Conservation (phyloP, 2,888 invertebrate species). For the Hemistola chrysoprasaria region DNA sequence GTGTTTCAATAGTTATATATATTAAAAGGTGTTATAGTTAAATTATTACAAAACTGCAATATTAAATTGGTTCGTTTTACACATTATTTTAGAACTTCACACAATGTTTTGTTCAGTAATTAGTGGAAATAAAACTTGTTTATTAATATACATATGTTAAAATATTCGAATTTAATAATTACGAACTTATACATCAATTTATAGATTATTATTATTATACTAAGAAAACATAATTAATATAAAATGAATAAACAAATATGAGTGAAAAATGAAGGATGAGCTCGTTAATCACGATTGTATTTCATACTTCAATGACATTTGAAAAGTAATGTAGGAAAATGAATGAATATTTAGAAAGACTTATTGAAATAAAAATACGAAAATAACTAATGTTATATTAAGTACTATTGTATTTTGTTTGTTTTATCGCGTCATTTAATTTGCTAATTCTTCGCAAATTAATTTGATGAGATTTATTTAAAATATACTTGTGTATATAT, state of each 20-base stretch:
- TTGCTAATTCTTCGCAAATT: conserved; percentile 25
- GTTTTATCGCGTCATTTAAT: conserved; percentile 49
- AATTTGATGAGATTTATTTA: conserved; percentile 3
- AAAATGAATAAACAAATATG: conserved; percentile 80
- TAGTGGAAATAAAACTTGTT: conserved; percentile 80
- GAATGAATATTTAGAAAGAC: conserved; percentile 82
- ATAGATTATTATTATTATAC: conserved; percentile 82
- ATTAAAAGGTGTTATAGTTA: conserved; percentile 5
- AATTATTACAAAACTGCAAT: conserved; percentile 12
- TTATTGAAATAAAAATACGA: conserved; percentile 81
- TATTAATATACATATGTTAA: conserved; percentile 83
- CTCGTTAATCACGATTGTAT: conserved; percentile 80
- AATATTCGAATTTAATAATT: conserved; percentile 83
- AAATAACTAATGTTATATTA: conserved; percentile 77
- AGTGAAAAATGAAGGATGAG: conserved; percentile 74
- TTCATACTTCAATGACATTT: conserved; percentile 80
- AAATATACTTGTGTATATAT: not conserved
- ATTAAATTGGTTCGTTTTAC: conserved; percentile 52
- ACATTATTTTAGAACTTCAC: conserved; percentile 63
- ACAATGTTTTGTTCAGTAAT: conserved; percentile 67
- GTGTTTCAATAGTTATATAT: conserved; percentile 8
- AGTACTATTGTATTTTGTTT: conserved; percentile 69
- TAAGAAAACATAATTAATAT: conserved; percentile 82
- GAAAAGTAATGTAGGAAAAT: conserved; percentile 77
- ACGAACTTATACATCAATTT: conserved; percentile 83